phyloP scores from a whole-genome alignment of 2,113 vertebrate genomes.

The Nothoprocta pentlandii region DNA sequence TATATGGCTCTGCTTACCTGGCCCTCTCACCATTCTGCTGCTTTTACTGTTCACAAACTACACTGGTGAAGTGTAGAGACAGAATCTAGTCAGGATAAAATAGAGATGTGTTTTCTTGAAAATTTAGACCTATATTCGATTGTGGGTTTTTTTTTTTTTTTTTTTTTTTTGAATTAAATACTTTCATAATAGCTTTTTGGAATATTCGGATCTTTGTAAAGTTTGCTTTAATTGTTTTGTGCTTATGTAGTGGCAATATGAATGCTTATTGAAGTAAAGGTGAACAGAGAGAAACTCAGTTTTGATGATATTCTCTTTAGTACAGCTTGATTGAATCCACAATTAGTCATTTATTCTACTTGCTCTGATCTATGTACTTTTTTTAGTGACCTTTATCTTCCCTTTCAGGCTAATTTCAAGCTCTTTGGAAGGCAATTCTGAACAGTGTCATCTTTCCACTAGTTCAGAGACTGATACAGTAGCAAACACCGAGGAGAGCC shows the following conservation, averaged over 20 bases:
- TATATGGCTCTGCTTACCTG: neutral
- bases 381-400: neutral
- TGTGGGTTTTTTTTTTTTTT: too few relatives aligned
- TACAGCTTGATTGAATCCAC: neutral
- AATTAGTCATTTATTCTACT: neutral
- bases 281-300: neutral
- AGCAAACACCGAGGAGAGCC: conserved; percentile 80
- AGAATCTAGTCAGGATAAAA: neutral
- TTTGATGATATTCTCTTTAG: neutral
- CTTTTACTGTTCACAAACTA: neutral
- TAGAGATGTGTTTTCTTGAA: too few relatives aligned
- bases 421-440: conserved; percentile 82
- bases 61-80: neutral
- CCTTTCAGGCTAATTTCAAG: conserved; percentile 83
- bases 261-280: neutral
- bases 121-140: neutral
- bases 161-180: too few relatives aligned
- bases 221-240: neutral
- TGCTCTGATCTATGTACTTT: neutral
- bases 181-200: neutral
- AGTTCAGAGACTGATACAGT: conserved; percentile 81
- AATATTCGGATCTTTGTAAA: neutral
- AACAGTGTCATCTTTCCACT: conserved; percentile 77
- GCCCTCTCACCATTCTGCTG: neutral
- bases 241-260: neutral